Base-by-base conservation (phyloP, 1,140 invertebrate species). In the Musca domestica region DNA sequence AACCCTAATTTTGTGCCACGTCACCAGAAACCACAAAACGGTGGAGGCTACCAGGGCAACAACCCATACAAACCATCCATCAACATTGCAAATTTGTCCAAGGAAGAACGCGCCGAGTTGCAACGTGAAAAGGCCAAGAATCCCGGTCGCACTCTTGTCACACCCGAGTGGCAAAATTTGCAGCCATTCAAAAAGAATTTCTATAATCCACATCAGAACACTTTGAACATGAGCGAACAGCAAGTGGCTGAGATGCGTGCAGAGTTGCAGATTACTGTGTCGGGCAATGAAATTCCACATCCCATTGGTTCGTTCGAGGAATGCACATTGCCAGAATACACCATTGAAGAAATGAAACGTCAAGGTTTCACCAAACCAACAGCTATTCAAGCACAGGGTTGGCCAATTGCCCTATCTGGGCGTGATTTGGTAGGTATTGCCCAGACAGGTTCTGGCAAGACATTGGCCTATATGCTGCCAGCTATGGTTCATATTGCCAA, bases 391-490 rank as follows among this genome's bases (percentile, higher is more conserved):
- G 88, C 91, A 47, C 91, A 93, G 82, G 92, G 92, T 41, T 98
- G 95, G 95, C 95, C 95, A 46, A 94, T 97, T 76, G 95, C 95
- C 72, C 83, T 98, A 3, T 93, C 89, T 80, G 96, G 95, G 19
- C 87, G 91, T 69, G 95, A 98, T 83, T 88, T 96, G 85, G 93
- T 95, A 63, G 96, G 95, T 22, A 98, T 98, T 80, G 96, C 97
- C 22, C 95, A 97, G 81, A 97, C 95, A 30, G 94, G 94, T 58
- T 95, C 94, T 48, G 94, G 94, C 68, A 96, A 96, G 84, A 96
- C 94, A 12, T 81, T 92, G 77, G 92, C 93, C 6, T 93, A 94
- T 70, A 95, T 96, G 85, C 86, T 92, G 51, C 90, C 90, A 51
- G 90, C 90, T 63, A 88, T 89, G 22, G 89, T 92, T 2, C 90